phyloP scores from a whole-genome alignment of 1,140 invertebrate species.

The Onthophagus taurus region DNA sequence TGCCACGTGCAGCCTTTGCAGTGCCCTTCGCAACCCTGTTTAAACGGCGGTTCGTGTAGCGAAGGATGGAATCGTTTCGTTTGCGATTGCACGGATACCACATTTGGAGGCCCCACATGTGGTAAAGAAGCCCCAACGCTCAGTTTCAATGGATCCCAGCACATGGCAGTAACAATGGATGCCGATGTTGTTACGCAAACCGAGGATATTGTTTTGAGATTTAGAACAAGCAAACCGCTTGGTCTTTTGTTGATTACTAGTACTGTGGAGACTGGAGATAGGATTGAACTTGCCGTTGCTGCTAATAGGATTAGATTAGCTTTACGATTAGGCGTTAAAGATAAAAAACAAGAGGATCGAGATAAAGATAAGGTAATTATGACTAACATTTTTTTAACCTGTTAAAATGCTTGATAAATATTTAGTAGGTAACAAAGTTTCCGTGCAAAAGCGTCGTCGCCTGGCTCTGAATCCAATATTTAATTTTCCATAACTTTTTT shows the following conservation, averaged over 20 bases:
- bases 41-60: slow-evolving; percentile 79
- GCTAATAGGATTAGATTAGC: slow-evolving; percentile 70
- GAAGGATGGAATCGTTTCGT: slow-evolving; percentile 96
- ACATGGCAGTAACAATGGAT: slow-evolving; percentile 52
- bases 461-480: too few species aligned
- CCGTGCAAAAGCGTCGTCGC: too few species aligned
- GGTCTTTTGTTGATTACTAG: slow-evolving; percentile 66
- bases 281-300: slow-evolving; percentile 73
- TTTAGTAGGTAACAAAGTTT: too few species aligned
- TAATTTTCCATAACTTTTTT: too few species aligned
- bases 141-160: slow-evolving; percentile 81
- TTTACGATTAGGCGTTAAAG: slow-evolving; percentile 72
- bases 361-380: slow-evolving; percentile 53
- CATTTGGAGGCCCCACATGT: slow-evolving; percentile 86
- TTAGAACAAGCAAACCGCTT: slow-evolving; percentile 69
- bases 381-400: too few species aligned
- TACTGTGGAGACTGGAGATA: slow-evolving; percentile 65
- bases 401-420: too few species aligned
- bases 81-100: slow-evolving; percentile 88
- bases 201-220: slow-evolving; percentile 82
- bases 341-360: slow-evolving; percentile 57
- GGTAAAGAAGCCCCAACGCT: slow-evolving; percentile 83
- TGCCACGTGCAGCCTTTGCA: slow-evolving; percentile 74
- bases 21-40: slow-evolving; percentile 77
- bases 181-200: slow-evolving; percentile 79